Base-by-base conservation (phyloP, 2,113 vertebrate genomes). In the Zosterops pallidus region DNA sequence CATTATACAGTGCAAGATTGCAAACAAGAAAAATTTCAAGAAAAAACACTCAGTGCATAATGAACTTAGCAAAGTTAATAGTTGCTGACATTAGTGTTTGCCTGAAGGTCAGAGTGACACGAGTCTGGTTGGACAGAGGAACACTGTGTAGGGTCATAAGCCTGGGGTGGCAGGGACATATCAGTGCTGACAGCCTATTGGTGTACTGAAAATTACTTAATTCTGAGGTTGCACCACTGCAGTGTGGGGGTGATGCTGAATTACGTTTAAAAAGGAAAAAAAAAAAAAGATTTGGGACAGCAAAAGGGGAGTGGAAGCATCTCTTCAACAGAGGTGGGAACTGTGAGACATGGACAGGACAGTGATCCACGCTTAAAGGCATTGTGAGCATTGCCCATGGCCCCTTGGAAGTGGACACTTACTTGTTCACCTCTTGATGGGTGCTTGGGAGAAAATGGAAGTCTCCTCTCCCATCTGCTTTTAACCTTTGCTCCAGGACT, bases 131-230 rank as follows among this genome's bases (percentile, higher is more conserved):
- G 87, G 88, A 35, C 11, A 31, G 41, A 89, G 53, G 37, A 39
- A 55, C 1, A 1, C 19, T 68, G 9, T 49, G 18, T 39, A 17
- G 47, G 1, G 0, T 37, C 60, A 21, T 35, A 55, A 1, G 9
- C 39, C 21, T 82, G 39, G 21, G 23, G 42, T 47, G 39, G 13
- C 4, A 3, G 2, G 1, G 28, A 12, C 15, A 13, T 10, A 1
- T 44, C 1, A 0, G 3, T 41, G 15, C 35, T 83, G 79, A 47
- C 64, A 70, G 41, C 10, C 0, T 11, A 20, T 25, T 62, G 50
- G 11, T 65, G 21, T 50, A 9, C 50, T 77, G 39, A 37, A 60
- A 64, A 81, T 67, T 44, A 29, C 37, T 78, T 78, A 26, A 26
- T 86, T 65, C 64, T 50, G 72, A 53, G 37, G 18, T 53, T 86